Base-by-base conservation (phyloP, 2,797 vertebrate species). In the Enteromius fasciolatus region DNA sequence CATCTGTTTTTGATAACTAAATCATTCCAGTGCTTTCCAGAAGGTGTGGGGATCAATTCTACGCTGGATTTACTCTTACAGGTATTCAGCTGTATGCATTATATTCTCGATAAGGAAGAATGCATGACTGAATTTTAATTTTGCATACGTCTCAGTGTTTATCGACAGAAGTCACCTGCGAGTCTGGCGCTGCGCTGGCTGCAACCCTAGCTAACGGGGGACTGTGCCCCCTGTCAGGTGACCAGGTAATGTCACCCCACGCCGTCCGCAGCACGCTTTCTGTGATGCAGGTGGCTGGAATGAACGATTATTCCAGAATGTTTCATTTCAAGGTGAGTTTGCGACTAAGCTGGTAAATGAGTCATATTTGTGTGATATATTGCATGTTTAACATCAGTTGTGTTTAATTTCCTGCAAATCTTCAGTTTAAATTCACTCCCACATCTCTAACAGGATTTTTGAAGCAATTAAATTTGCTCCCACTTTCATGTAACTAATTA, bases 281-380 rank as follows among this genome's bases (percentile, higher is more conserved):
- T 11, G 82, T 92, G 86, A 94, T 94, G 93, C 93, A 93, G 86
- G 92, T 92, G 79, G 92, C 92, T 0, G 93, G 93, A 64, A 92
- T 94, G 93, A 93, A 93, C 3, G 86, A 93, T 74, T 92, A 92
- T 84, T 94, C 93, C 85, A 86, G 87, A 12, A 79, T 79, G 23
- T 94, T 94, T 81, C 89, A 90, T 74, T 93, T 89, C 78, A 93
- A 92, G 92, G 93, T 93, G 46, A 52, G 50, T 63, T 67, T 14
- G 7, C 50, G 69, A 63, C 28, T 25, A 50, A 25, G 36, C 11
- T 48, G 18, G 46, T 81, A 74, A 59, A 66, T 75, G 61, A 82
- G 18, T 68, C 36, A 57, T 44, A 17, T 76, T 41, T 57, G 46
- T 57, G 50, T 76, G 48, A 67, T 81, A 1, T 23, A 81, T 75